Percentiles rank a stretch among this genome's conserved stretches.
These are phyloP conservation scores for Trachelus iudaicus DNA, from an alignment of 2,888 invertebrate genomes.

Conservation along the genomic window DNA sequence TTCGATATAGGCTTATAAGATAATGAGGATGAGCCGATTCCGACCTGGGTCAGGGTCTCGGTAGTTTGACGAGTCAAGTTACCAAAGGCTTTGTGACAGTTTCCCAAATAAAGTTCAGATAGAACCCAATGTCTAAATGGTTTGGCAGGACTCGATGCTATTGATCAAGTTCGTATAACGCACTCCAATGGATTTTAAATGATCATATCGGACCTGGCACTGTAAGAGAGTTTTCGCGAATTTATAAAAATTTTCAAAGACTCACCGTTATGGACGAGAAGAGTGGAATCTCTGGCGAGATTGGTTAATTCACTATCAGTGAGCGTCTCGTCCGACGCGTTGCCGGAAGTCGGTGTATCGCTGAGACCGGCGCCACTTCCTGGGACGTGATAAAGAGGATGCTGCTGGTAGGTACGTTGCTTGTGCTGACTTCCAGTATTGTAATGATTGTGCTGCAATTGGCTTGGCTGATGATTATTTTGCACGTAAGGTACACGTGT, in stretches of 20 bases:
- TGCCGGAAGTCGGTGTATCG: constrained; percentile 85
- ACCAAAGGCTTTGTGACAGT: no score
- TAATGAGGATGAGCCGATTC: no score
- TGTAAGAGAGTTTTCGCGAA: no score
- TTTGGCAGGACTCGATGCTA: no score
- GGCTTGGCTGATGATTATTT: constrained; percentile 57
- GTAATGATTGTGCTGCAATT: constrained; percentile 61
- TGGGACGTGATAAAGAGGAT: constrained; percentile 65
- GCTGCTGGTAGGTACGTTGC: constrained; percentile 62
- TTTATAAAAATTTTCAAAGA: constrained; percentile 23
- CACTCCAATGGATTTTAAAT: no score
- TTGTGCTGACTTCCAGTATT: constrained; percentile 55
- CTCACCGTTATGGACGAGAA: constrained; percentile 87
- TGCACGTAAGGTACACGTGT: constrained; percentile 69
- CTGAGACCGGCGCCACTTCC: constrained; percentile 72
- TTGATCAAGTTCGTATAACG: no score
- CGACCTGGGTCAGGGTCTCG: no score
- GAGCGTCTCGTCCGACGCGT: constrained; percentile 86
- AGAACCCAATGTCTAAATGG: no score
- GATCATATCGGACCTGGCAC: no score
- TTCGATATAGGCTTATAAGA: no score
- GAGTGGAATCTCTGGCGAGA: constrained; percentile 82
- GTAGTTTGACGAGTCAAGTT: no score
- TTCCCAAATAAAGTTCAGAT: no score
- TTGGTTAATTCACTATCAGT: constrained; percentile 84